phyloP scores from a whole-genome alignment of 1,140 invertebrate species.

The Vanessa tameamea region DNA sequence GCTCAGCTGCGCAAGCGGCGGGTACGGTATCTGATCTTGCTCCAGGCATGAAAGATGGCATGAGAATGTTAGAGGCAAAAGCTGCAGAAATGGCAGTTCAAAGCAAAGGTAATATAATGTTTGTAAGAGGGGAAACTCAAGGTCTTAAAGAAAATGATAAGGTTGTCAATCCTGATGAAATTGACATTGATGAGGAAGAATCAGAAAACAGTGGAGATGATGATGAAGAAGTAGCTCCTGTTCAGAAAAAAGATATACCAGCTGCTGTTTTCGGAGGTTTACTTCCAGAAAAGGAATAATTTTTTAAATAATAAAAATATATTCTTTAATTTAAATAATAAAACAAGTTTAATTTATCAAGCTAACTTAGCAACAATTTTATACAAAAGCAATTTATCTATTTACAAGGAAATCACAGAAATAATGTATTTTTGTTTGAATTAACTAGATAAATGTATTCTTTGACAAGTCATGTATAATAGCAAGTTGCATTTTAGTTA shows the following conservation, averaged over 20 bases:
- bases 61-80: slow-evolving; percentile 93
- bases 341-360: slow-evolving; percentile 59
- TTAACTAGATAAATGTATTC: not conserved
- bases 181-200: slow-evolving; percentile 93
- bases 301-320: slow-evolving; percentile 30
- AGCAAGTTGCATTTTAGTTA: not conserved
- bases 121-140: slow-evolving; percentile 93
- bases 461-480: not conserved
- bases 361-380: slow-evolving; percentile 54
- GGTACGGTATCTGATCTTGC: slow-evolving; percentile 85
- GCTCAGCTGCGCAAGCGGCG: slow-evolving; percentile 84
- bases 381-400: slow-evolving; percentile 52
- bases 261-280: slow-evolving; percentile 93
- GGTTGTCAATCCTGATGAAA: slow-evolving; percentile 96
- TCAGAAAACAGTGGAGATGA: slow-evolving; percentile 85
- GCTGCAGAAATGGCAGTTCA: slow-evolving; percentile 84
- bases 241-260: slow-evolving; percentile 91
- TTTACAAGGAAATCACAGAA: slow-evolving; percentile 68
- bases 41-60: slow-evolving; percentile 89
- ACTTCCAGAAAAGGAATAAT: slow-evolving; percentile 59
- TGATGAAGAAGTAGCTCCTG: slow-evolving; percentile 85
- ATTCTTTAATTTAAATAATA: slow-evolving; percentile 50
- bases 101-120: slow-evolving; percentile 86
- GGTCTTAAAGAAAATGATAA: slow-evolving; percentile 86
- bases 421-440: slow-evolving; percentile 13